These are phyloP conservation scores for Telenomus remus DNA, from an alignment of 1,140 invertebrate genomes.

Conservation along the genomic window DNA sequence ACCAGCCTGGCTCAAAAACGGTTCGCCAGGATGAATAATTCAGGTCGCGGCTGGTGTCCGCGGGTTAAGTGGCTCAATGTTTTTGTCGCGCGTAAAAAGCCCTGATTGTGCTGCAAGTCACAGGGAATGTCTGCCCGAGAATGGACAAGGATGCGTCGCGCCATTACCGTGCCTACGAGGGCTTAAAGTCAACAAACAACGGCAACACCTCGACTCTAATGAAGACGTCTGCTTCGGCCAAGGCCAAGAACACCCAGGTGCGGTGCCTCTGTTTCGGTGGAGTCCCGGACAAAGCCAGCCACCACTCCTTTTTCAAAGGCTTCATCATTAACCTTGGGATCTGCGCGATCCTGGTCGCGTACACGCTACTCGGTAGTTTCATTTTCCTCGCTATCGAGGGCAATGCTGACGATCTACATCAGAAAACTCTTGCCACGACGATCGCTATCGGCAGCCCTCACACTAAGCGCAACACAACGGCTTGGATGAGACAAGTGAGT, in stretches of 20 bases:
- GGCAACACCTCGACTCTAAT: slow-evolving; percentile 75
- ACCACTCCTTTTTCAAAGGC: slow-evolving; percentile 81
- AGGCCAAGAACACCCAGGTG: slow-evolving; percentile 64
- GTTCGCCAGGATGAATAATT: slow-evolving; percentile 60
- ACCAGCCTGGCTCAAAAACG: too few species aligned
- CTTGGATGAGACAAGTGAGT: slow-evolving; percentile 71
- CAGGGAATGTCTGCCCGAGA: slow-evolving; percentile 12
- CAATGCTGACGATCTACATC: slow-evolving; percentile 75
- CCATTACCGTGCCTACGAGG: slow-evolving; percentile 72
- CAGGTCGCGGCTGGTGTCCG: slow-evolving; percentile 46
- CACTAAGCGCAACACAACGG: slow-evolving; percentile 72
- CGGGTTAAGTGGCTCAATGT: slow-evolving; percentile 57
- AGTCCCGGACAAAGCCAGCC: slow-evolving; percentile 78
- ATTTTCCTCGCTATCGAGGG: slow-evolving; percentile 94
- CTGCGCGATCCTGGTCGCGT: slow-evolving; percentile 89
- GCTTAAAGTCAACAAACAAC: slow-evolving; percentile 73
- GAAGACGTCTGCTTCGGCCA: slow-evolving; percentile 55
- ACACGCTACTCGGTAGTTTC: slow-evolving; percentile 93
- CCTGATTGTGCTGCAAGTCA: slow-evolving; percentile 15
- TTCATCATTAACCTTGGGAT: slow-evolving; percentile 92
- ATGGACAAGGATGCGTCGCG: slow-evolving; percentile 69
- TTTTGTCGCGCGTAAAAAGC: slow-evolving; percentile 56
- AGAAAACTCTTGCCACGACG: slow-evolving; percentile 80
- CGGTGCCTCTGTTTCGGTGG: slow-evolving; percentile 81
- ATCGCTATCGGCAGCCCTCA: slow-evolving; percentile 74